Base-by-base conservation (phyloP, 2,888 invertebrate species). In the Stenotaenia linearis region DNA sequence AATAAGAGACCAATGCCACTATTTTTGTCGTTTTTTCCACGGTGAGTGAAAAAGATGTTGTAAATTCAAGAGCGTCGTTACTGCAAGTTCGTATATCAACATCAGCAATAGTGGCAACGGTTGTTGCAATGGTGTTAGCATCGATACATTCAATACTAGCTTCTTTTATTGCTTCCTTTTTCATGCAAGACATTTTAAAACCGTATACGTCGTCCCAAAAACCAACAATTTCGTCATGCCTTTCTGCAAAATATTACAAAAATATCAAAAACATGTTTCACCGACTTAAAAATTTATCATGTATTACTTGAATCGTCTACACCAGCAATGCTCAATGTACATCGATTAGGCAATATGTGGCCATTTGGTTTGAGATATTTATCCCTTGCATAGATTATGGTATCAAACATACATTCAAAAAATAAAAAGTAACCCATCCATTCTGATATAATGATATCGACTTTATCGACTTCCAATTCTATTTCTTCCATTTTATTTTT, bases 371-470 rank as follows among this genome's bases (percentile, higher is more conserved):
- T 90, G 7, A 98, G 89, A 86, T 91, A 93, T 83, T 91, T 90
- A 83, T 97, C 92, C 84, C 96, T 90, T 0, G 96, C 95, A 86
- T 92, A 93, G 82, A 98, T 91, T 12, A 98, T 92, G 85, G 95
- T 95, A 85, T 97, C 97, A 80, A 98, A 86, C 98, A 98, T 98
- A 74, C 96, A 97, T 88, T 98, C 98, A 86, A 95, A 98, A 1
- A 98, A 87, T 56, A 98, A 88, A 86, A 98, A 97, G 86, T 98
- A 98, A 0, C 98, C 98, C 98, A 98, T 98, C 97, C 97, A 98
- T 86, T 98, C 98, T 0, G 97, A 97, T 2, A 98, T 91, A 82
- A 98, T 95, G 5, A 97, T 91, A 86, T 98, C 97, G 45, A 93
- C 93, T 86, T 93, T 91, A 9, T 92, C 91, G 78, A 89, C 88